phyloP scores from a whole-genome alignment of 1,140 invertebrate genomes.

The Drosophila sp. region DNA sequence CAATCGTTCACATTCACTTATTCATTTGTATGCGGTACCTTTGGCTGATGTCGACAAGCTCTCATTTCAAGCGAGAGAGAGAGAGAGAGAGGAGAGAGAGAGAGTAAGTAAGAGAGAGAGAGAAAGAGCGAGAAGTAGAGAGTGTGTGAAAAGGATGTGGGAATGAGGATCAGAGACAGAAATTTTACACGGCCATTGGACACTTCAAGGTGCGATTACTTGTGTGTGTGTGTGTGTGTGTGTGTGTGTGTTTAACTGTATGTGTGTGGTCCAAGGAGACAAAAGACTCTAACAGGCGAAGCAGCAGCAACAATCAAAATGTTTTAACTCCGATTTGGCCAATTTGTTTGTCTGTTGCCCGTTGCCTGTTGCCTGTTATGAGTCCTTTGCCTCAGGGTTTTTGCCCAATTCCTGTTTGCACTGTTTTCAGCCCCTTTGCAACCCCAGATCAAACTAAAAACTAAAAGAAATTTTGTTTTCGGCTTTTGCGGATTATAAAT shows the following conservation, averaged over 20 bases:
- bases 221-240: not conserved
- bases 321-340: slow-evolving; percentile 18
- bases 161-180: slow-evolving; percentile 8
- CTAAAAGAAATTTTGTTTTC: slow-evolving; percentile 20
- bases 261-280: not conserved
- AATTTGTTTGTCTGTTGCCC: slow-evolving; percentile 6
- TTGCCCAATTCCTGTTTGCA: slow-evolving; percentile 10
- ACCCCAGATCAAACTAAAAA: slow-evolving; percentile 38
- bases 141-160: not conserved
- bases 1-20: slow-evolving; percentile 18
- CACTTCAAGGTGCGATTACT: slow-evolving; percentile 36
- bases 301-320: slow-evolving; percentile 12
- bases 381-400: slow-evolving; percentile 5
- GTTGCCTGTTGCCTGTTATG: no score
- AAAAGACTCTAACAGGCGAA: slow-evolving; percentile 14
- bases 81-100: not conserved
- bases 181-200: slow-evolving; percentile 51
- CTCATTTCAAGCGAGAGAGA: slow-evolving; percentile 36
- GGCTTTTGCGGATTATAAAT: slow-evolving; percentile 65
- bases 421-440: not conserved
- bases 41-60: slow-evolving; percentile 32
- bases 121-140: not conserved
- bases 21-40: slow-evolving; percentile 18
- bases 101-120: not conserved
- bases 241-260: not conserved